Conservation (phyloP, 2,888 invertebrate species). For the Polylopha cassiicola region DNA sequence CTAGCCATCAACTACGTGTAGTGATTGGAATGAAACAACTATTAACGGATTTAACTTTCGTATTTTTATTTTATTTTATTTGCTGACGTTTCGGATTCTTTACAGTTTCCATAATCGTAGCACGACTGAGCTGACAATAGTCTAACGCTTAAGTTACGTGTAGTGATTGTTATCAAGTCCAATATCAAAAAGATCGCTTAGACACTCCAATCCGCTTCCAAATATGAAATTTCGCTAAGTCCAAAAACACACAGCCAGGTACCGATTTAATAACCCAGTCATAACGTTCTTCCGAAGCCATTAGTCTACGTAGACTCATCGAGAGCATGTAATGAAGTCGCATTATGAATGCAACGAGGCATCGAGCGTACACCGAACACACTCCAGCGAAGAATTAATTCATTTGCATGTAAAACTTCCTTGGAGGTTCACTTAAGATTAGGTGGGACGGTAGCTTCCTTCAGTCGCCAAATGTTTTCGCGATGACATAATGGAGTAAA, state of each 20-base stretch:
- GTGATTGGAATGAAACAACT: no score
- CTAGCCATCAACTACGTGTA: no score
- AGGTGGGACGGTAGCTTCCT: conserved; percentile 48
- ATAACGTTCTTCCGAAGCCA: conserved; percentile 74
- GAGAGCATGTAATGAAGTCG: conserved; percentile 69
- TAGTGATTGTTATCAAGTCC: no score
- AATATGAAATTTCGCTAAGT: conserved; percentile 16
- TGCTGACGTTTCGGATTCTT: no score
- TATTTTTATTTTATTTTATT: no score
- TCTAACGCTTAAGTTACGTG: no score
- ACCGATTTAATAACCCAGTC: conserved; percentile 66
- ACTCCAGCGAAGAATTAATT: conserved; percentile 73
- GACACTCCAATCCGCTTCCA: conserved; percentile 20
- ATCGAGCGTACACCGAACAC: conserved; percentile 62
- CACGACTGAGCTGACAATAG: no score
- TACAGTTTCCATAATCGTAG: no score
- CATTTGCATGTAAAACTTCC: conserved; percentile 75
- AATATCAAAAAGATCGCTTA: no score
- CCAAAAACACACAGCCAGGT: conserved; percentile 33
- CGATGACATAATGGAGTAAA: no score
- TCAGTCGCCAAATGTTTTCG: no score
- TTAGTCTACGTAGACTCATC: conserved; percentile 58
- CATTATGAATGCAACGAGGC: conserved; percentile 76
- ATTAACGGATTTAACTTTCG: no score
- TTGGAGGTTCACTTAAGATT: conserved; percentile 57